A percentile compares a stretch with the other conserved stretches of the same genome.
Evolutionary conservation across 2,888 invertebrate species (phyloP).

Genomic region (Rhodophaea formosa): DNA sequence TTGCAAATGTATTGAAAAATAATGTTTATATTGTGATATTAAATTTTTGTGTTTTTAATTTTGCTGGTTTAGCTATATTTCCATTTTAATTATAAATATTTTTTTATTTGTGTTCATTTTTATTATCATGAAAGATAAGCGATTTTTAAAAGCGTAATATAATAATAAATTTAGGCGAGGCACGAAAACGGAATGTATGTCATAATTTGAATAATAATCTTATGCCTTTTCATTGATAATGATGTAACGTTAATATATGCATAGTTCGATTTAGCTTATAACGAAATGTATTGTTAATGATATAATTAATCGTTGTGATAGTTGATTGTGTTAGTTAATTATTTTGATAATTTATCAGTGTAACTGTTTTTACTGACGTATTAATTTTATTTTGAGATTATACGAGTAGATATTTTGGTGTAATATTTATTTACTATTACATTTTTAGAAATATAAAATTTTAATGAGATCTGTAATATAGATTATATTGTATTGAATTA

Average conservation of each 20-base stretch:
- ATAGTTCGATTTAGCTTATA: neutral
- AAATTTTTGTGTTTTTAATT: too few species aligned
- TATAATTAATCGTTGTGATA: neutral
- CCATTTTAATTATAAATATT: too few species aligned
- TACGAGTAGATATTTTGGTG: neutral
- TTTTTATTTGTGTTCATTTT: too few species aligned
- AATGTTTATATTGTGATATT: too few species aligned
- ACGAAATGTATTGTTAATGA: neutral
- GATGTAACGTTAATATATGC: neutral
- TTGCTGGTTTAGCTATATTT: too few species aligned
- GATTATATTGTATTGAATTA: neutral
- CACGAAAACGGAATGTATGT: neutral
- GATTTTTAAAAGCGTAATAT: too few species aligned
- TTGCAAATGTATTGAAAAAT: too few species aligned
- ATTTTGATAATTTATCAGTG: neutral
- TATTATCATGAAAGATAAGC: too few species aligned
- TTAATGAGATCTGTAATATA: neutral
- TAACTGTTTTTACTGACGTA: neutral
- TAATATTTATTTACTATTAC: neutral
- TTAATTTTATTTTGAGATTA: neutral
- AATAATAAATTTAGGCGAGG: too few species aligned
- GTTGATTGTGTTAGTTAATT: neutral
- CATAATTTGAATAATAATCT: neutral
- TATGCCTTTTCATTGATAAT: neutral
- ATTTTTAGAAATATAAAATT: neutral